Percentiles rank a stretch among this genome's conserved stretches.
Evolutionary conservation across 2,888 invertebrate genomes (phyloP).

Genomic region (Chorisops tibialis): DNA sequence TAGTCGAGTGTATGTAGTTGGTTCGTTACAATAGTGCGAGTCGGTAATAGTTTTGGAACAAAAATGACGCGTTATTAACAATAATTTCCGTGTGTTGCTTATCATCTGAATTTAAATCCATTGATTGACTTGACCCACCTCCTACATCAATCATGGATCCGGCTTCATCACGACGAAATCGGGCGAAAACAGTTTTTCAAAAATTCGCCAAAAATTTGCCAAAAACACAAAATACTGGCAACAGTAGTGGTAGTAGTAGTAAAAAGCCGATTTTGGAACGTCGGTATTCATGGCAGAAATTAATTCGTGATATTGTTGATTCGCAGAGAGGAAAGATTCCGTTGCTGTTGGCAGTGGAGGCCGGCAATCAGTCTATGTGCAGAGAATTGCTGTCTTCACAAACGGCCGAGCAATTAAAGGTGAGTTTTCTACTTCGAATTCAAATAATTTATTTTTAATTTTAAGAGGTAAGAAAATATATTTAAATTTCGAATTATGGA

Average conservation of each 20-base stretch:
- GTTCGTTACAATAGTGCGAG: no score
- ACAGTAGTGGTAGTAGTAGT: background rate
- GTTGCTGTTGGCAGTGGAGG: constrained; percentile 88
- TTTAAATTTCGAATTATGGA: no score
- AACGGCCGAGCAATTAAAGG: constrained; percentile 82
- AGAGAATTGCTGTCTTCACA: constrained; percentile 85
- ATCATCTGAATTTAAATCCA: background rate
- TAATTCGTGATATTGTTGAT: constrained; percentile 58
- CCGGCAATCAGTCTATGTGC: constrained; percentile 93
- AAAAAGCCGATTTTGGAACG: constrained; percentile 36
- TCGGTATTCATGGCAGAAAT: constrained; percentile 53
- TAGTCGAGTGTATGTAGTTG: no score
- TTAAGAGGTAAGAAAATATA: no score
- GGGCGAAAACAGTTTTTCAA: constrained; percentile 42
- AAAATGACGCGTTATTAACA: background rate
- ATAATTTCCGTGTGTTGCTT: background rate
- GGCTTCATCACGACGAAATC: constrained; percentile 18
- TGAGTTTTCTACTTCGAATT: no score
- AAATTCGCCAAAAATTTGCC: constrained; percentile 55
- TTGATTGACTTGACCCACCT: background rate
- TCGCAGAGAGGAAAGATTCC: constrained; percentile 91
- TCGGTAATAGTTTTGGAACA: background rate
- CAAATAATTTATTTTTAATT: background rate
- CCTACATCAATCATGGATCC: background rate
- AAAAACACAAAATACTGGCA: constrained; percentile 19